Conservation (phyloP, 2,888 invertebrate genomes). For the Chalcosyrphus nemorum region DNA sequence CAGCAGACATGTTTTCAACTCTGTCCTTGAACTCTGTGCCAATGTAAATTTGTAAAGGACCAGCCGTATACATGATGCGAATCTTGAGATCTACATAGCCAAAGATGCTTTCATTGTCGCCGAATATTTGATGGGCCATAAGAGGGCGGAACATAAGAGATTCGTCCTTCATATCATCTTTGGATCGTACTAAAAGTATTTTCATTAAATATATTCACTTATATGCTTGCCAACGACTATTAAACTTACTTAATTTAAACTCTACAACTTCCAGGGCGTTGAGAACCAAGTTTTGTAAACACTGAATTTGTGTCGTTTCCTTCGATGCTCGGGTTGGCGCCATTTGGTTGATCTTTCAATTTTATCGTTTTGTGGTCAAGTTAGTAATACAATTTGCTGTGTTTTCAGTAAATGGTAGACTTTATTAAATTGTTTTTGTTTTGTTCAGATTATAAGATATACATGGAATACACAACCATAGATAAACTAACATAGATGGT, state of each 20-base stretch:
- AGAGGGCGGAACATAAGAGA: constrained; percentile 88
- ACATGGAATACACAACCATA: background rate
- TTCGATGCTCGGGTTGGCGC: constrained; percentile 13
- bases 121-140: constrained; percentile 97
- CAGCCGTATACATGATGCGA: constrained; percentile 91
- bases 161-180: constrained; percentile 78
- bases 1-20: constrained; percentile 83
- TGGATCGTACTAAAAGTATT: constrained; percentile 46
- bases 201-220: background rate
- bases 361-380: background rate
- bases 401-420: background rate
- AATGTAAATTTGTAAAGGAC: constrained; percentile 90
- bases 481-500: too few relatives aligned
- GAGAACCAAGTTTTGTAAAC: constrained; percentile 78
- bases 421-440: background rate
- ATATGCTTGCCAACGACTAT: background rate
- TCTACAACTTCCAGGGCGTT: constrained; percentile 80
- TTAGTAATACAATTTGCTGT: background rate
- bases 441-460: background rate
- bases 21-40: constrained; percentile 87
- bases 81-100: constrained; percentile 94
- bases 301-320: constrained; percentile 78
- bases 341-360: constrained; percentile 13
- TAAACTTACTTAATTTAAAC: constrained; percentile 80
- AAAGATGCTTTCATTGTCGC: constrained; percentile 95